Evolutionary conservation across 2,113 vertebrate species (phyloP), one percentile per base, ranked within the genome.

Genomic region (Catharus fuscescens): DNA sequence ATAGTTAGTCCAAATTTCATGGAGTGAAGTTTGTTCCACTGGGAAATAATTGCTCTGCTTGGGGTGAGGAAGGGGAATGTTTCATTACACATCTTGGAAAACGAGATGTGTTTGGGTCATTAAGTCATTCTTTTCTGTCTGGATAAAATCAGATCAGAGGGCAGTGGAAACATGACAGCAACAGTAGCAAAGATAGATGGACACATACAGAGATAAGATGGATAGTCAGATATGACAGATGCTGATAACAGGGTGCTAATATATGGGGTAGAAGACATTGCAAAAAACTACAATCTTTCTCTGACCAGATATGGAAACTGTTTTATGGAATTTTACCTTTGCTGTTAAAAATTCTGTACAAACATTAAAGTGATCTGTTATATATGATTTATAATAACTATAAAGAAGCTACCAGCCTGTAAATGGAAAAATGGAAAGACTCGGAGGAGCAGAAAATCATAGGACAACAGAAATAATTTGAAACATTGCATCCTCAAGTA

Each of bases 381-480:
- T 81, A 72, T 76, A 79, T 84, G 86, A 93, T 96, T 94, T 96
- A 95, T 95, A 93, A 84, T 90, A 87, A 93, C 83, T 91, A 84
- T 95, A 88, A 93, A 88, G 72, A 90, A 94, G 48, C 42, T 92
- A 94, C 64, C n/a, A 79, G 69, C 52, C 88, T 93, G 57, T 81
- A 95, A 96, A 94, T 88, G 65, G 67, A 80, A 90, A 96, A 94
- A 88, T 76, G 20, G 86, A 89, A 96, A 88, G 67, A 87, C 71
- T 97, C 94, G 87, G 69, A 95, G 89, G 89, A 96, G 89, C 80
- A 92, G 91, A 92, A 97, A 95, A 96, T 97, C 84, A 86, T 14
- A 19, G 60, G 80, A 86, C 59, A 97, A 96, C 92, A 96, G 94
- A 94, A 97, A 96, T 94, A 97, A 97, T 96, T 96, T 92, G 92